Evolutionary conservation across 2,113 vertebrate genomes (phyloP).

Genomic region (Dolichotis patagonum): DNA sequence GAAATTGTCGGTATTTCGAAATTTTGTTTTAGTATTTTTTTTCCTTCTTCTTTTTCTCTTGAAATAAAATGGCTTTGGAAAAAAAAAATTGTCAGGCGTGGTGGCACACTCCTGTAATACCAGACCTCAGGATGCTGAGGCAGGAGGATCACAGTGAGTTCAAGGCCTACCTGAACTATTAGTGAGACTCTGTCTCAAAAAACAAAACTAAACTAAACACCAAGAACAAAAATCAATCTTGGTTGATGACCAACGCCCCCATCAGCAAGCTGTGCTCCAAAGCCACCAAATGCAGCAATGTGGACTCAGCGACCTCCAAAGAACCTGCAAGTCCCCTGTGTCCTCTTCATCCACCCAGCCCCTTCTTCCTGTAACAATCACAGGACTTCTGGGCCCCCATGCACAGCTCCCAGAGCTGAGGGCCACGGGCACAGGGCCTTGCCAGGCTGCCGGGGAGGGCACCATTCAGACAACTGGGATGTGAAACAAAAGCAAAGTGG

Average conservation of each 20-base stretch:
- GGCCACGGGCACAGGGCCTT: not conserved
- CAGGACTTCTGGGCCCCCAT: not conserved
- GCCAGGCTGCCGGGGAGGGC: too few species aligned
- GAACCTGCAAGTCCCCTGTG: too few species aligned
- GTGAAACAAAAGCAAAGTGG: not conserved
- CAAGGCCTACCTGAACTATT: not conserved
- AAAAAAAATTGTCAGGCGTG: not conserved
- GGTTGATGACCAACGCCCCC: not conserved
- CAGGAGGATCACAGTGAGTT: not conserved
- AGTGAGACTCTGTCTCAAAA: not conserved
- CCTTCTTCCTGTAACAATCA: not conserved
- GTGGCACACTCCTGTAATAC: not conserved
- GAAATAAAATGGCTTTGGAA: too few species aligned
- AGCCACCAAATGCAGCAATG: constrained; percentile 2
- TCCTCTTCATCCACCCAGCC: not conserved
- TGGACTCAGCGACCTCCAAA: not conserved
- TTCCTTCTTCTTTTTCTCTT: too few species aligned
- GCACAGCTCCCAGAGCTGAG: too few species aligned
- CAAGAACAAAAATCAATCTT: not conserved
- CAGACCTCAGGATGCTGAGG: not conserved
- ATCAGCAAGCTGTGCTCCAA: not conserved
- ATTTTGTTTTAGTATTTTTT: too few species aligned
- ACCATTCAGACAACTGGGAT: not conserved
- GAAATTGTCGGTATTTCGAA: not conserved
- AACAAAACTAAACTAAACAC: not conserved